These are phyloP conservation scores for Hippocampus abdominalis DNA, from an alignment of 2,113 vertebrate species.

Conservation along the genomic window DNA sequence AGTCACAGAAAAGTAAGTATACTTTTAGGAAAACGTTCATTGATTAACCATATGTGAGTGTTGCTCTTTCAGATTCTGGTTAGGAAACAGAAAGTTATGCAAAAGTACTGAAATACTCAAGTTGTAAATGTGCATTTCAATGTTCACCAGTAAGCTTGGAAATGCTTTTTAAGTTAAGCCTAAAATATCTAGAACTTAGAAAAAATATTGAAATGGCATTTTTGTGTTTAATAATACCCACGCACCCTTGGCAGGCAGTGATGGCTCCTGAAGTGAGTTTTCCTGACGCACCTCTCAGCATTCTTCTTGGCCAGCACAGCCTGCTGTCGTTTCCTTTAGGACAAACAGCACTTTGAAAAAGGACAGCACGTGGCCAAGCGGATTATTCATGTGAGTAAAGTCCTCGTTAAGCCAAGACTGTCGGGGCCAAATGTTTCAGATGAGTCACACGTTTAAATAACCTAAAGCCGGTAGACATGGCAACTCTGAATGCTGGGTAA, in stretches of 20 bases:
- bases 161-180: no score
- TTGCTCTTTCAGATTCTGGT: no score
- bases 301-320: slow-evolving; percentile 68
- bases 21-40: no score
- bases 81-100: no score
- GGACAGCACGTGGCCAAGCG: slow-evolving; percentile 21
- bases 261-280: slow-evolving; percentile 69
- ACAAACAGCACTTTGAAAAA: slow-evolving; percentile 28
- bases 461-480: not conserved
- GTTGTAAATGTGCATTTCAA: no score
- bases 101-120: no score
- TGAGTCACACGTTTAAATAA: not conserved
- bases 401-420: slow-evolving; percentile 30
- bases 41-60: no score
- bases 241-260: slow-evolving; percentile 72
- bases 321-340: slow-evolving; percentile 68
- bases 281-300: slow-evolving; percentile 60
- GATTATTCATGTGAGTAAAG: slow-evolving; percentile 43
- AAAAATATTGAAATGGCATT: no score
- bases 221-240: not conserved
- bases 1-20: no score
- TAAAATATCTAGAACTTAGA: no score
- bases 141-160: no score
- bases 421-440: slow-evolving; percentile 21
- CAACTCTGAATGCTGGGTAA: not conserved